A percentile compares a stretch with the other conserved stretches of the same genome.
phyloP scores from a whole-genome alignment of 2,888 invertebrate species.

The Drosophila hamatofila region DNA sequence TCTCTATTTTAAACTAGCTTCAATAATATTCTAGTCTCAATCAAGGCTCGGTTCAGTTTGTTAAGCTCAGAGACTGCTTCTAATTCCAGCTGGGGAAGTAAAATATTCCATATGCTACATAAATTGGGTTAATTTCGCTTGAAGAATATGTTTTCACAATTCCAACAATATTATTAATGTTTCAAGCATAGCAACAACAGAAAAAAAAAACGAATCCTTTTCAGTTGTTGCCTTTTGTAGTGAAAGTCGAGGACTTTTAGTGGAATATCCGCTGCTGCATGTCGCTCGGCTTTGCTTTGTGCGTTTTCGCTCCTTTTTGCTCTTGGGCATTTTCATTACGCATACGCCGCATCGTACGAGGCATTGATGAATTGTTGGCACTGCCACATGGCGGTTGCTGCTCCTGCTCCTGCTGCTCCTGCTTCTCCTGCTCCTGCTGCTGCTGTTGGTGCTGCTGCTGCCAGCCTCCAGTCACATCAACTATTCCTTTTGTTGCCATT shows the following conservation, averaged over 20 bases:
- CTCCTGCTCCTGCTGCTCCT: not conserved
- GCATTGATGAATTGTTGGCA: conserved; percentile 77
- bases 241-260: not conserved
- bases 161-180: conserved; percentile 2
- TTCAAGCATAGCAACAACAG: not conserved
- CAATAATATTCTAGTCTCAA: not conserved
- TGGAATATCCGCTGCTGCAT: conserved; percentile 3
- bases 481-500: conserved; percentile 45
- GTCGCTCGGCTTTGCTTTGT: conserved; percentile 3
- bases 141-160: not conserved
- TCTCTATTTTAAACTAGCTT: not conserved
- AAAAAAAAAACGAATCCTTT: not conserved
- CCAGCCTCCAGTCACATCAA: conserved; percentile 62
- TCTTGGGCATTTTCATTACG: conserved; percentile 55
- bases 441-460: not conserved
- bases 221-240: not conserved
- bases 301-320: not conserved
- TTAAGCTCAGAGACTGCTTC: not conserved
- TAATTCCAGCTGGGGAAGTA: not conserved
- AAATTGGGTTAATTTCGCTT: not conserved
- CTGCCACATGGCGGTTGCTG: conserved; percentile 29
- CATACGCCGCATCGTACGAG: conserved; percentile 63
- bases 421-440: not conserved
- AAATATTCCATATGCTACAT: not conserved
- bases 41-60: not conserved